phyloP scores from a whole-genome alignment of 30 jellyfish, hydroid and myxozoan genomes.

The Phacellophora camtschatica region DNA sequence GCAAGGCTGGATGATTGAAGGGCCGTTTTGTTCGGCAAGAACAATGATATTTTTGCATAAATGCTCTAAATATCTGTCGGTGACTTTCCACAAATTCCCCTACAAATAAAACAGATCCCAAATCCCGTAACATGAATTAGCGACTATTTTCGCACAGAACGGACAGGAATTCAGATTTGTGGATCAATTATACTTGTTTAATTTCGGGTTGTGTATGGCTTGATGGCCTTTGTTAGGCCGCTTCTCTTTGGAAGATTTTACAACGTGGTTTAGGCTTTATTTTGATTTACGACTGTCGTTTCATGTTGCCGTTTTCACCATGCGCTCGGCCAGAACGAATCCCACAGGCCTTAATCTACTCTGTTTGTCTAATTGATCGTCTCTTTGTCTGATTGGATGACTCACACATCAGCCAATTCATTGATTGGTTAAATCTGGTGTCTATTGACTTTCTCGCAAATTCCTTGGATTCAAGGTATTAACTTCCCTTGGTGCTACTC shows the following conservation, averaged over 20 bases:
- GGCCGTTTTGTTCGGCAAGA: constrained; percentile 27
- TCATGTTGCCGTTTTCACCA: constrained; percentile 63
- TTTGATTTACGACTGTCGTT: constrained; percentile 40
- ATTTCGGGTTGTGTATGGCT: constrained; percentile 63
- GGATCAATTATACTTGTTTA: constrained; percentile 59
- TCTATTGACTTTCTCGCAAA: constrained; percentile 19
- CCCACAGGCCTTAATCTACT: constrained; percentile 56
- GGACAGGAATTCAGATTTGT: constrained; percentile 60
- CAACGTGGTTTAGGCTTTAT: constrained; percentile 67
- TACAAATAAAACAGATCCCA: constrained; percentile 49
- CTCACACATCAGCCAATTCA: constrained; percentile 13
- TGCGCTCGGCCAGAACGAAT: constrained; percentile 39
- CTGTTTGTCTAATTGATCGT: constrained; percentile 52
- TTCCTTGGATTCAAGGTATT: too few relatives aligned
- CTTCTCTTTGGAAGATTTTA: constrained; percentile 49
- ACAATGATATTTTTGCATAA: constrained; percentile 19
- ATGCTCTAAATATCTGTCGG: constrained; percentile 46
- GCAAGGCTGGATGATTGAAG: background rate
- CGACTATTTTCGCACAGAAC: constrained; percentile 53
- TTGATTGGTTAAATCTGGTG: constrained; percentile 28
- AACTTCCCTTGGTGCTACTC: too few relatives aligned
- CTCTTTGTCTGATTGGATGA: constrained; percentile 17
- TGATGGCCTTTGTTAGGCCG: constrained; percentile 64
- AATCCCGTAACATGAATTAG: constrained; percentile 59
- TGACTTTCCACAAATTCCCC: constrained; percentile 36